Conservation (phyloP, 2,113 vertebrate genomes). For the Hippocampus comes region DNA sequence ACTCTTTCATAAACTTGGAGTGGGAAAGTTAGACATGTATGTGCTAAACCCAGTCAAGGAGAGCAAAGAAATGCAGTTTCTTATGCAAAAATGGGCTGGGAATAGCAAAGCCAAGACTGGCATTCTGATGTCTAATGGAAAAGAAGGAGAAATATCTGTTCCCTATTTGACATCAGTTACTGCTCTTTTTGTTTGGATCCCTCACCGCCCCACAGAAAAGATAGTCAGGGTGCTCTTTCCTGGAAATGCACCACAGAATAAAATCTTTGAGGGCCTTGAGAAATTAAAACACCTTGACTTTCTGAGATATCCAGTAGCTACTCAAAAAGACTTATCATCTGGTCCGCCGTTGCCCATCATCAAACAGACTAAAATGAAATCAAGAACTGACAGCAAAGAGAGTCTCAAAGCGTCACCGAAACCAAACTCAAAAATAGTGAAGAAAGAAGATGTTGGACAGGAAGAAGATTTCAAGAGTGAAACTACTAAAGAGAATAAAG, state of each 20-base stretch:
- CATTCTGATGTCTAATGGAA: conserved; percentile 86
- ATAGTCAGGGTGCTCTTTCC: conserved; percentile 96
- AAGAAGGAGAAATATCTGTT: conserved; percentile 97
- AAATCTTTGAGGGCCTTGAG: conserved; percentile 95
- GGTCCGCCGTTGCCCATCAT: conserved; percentile 79
- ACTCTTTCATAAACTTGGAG: conserved; percentile 96
- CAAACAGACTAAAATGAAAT: conserved; percentile 92
- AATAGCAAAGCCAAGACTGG: conserved; percentile 99
- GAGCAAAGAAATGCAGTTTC: conserved; percentile 99
- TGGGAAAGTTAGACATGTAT: conserved; percentile 96
- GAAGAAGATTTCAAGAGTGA: conserved; percentile 81
- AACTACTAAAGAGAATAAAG: conserved; percentile 80
- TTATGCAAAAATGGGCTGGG: conserved; percentile 98
- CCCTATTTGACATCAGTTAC: conserved; percentile 97
- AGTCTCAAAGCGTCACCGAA: conserved; percentile 90
- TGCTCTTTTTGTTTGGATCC: conserved; percentile 95
- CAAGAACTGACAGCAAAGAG: conserved; percentile 93
- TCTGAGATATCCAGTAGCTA: conserved; percentile 90
- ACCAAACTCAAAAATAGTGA: conserved; percentile 77
- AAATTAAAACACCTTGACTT: conserved; percentile 95
- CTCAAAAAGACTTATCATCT: conserved; percentile 87
- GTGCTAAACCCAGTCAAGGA: conserved; percentile 95
- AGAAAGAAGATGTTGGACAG: conserved; percentile 79
- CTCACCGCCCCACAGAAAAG: conserved; percentile 90
- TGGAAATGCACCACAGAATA: conserved; percentile 97